Conservation (phyloP, 1,140 invertebrate species). For the Drosophila ogumai region DNA sequence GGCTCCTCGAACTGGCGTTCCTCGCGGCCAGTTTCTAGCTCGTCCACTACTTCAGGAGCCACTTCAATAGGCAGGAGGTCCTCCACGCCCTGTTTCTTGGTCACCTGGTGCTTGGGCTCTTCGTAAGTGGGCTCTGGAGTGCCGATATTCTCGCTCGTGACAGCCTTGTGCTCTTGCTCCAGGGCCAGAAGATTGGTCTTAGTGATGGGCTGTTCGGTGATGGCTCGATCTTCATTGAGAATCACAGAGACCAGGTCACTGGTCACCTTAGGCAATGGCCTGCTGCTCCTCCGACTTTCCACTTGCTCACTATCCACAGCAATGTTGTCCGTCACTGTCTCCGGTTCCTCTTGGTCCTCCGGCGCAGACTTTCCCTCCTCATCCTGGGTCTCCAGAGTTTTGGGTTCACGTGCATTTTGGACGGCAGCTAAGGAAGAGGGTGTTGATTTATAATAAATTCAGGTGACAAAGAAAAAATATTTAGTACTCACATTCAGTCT, state of each 20-base stretch:
- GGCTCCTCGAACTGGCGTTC: slow-evolving; percentile 6
- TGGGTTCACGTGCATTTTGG: slow-evolving; percentile 55
- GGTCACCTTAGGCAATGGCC: slow-evolving; percentile 52
- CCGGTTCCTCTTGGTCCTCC: slow-evolving; percentile 1
- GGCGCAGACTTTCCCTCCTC: background rate
- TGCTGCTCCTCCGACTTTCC: slow-evolving; percentile 7
- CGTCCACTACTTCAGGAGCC: slow-evolving; percentile 8
- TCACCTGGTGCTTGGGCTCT: slow-evolving; percentile 64
- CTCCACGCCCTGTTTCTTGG: slow-evolving; percentile 70
- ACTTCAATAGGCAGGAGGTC: slow-evolving; percentile 46
- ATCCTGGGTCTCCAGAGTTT: slow-evolving; percentile 39
- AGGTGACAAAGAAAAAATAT: background rate
- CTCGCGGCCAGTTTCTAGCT: slow-evolving; percentile 10
- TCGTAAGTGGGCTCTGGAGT: slow-evolving; percentile 47
- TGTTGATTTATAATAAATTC: background rate
- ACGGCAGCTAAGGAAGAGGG: slow-evolving; percentile 9
- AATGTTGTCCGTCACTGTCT: slow-evolving; percentile 20
- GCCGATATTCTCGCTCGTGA: slow-evolving; percentile 8
- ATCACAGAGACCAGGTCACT: slow-evolving; percentile 63
- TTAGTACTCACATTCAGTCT: slow-evolving; percentile 32
- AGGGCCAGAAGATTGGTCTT: slow-evolving; percentile 55
- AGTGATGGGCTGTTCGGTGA: slow-evolving; percentile 67
- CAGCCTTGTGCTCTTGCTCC: slow-evolving; percentile 51
- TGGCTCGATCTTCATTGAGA: slow-evolving; percentile 64
- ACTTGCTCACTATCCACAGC: slow-evolving; percentile 8